These are phyloP conservation scores for Salmo trutta DNA, from an alignment of 2,797 vertebrate species.

Conservation along the genomic window DNA sequence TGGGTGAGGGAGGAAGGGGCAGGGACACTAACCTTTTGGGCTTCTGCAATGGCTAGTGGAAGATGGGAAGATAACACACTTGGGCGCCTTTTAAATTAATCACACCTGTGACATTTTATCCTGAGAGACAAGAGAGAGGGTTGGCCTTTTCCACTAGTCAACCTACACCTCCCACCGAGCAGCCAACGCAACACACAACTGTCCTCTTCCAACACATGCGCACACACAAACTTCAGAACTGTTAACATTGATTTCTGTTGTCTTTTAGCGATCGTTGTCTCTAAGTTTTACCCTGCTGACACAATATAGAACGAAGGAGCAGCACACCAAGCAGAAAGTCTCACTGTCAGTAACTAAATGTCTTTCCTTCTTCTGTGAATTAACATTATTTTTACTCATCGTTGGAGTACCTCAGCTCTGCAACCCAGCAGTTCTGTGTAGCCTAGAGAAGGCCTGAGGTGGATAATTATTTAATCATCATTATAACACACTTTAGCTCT, in stretches of 20 bases:
- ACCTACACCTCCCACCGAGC: too few relatives aligned
- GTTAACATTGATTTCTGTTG: too few relatives aligned
- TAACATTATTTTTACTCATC: not conserved
- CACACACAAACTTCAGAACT: too few relatives aligned
- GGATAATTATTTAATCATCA: conserved; percentile 43
- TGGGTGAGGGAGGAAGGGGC: conserved; percentile 55
- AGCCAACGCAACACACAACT: not conserved
- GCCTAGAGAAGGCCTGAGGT: conserved; percentile 14
- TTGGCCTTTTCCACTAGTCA: conserved; percentile 40
- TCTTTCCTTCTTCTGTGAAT: not conserved
- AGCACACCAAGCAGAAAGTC: too few relatives aligned
- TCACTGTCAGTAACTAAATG: not conserved
- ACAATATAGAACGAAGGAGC: too few relatives aligned
- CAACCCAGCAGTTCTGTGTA: not conserved
- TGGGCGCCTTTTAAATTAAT: conserved; percentile 59
- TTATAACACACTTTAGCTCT: conserved; percentile 15
- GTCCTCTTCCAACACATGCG: too few relatives aligned
- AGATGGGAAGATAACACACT: conserved; percentile 58
- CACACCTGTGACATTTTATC: conserved; percentile 65
- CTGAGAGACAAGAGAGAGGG: conserved; percentile 5
- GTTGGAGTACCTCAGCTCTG: not conserved
- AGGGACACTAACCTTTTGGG: conserved; percentile 72
- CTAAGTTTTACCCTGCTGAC: too few relatives aligned
- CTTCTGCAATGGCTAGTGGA: conserved; percentile 42
- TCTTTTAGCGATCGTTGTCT: too few relatives aligned